Percentiles rank a stretch among this genome's conserved stretches.
phyloP scores from a whole-genome alignment of 1,140 invertebrate species.

The Akabosia matsudoensis region DNA sequence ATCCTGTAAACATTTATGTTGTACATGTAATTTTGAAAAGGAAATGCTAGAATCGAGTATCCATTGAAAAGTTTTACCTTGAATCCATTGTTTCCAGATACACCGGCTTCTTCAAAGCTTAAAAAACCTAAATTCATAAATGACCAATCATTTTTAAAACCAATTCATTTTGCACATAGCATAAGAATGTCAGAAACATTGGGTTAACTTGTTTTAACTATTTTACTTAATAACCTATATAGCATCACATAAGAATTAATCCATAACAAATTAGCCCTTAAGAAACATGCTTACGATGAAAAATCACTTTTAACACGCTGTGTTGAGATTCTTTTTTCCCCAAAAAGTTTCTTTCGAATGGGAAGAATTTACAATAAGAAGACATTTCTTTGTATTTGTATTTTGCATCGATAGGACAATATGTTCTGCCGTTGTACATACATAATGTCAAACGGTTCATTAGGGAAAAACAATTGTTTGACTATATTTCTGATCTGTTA shows the following conservation, averaged over 20 bases:
- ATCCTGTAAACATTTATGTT: not conserved
- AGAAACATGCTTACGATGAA: not conserved
- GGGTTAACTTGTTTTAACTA: too few relatives aligned
- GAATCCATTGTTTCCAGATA: conserved; percentile 20
- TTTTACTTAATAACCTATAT: not conserved
- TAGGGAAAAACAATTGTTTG: too few relatives aligned
- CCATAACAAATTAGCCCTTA: not conserved
- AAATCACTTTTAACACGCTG: not conserved
- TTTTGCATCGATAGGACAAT: too few relatives aligned
- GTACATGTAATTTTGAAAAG: not conserved
- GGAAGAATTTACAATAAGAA: too few relatives aligned
- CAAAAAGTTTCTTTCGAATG: too few relatives aligned
- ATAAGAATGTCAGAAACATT: not conserved
- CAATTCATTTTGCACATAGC: not conserved
- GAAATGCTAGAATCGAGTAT: not conserved
- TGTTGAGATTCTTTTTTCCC: too few relatives aligned
- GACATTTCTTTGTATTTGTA: too few relatives aligned
- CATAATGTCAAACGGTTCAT: too few relatives aligned
- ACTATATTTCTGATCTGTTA: too few relatives aligned
- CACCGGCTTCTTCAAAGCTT: not conserved
- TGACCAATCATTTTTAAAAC: not conserved
- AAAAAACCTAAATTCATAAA: conserved; percentile 22
- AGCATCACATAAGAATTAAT: not conserved
- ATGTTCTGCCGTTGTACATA: too few relatives aligned
- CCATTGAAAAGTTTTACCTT: not conserved